These are phyloP conservation scores for Sebastes dallii DNA, from an alignment of 2,797 vertebrate genomes.

Conservation along the genomic window DNA sequence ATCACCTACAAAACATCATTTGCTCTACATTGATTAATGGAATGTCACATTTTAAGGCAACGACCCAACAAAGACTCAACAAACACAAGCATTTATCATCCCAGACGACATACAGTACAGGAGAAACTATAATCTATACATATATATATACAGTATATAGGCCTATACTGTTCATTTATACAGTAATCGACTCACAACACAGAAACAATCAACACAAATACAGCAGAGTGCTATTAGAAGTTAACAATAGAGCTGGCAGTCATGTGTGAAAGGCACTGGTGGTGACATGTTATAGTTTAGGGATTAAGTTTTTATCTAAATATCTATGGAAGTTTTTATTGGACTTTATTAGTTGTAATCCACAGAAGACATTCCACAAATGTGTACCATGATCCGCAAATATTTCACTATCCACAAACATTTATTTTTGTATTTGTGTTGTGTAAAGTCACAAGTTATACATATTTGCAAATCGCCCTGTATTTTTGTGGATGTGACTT, in stretches of 20 bases:
- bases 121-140: background rate
- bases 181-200: background rate
- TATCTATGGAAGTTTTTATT: too few species aligned
- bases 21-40: constrained; percentile 19
- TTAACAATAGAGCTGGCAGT: background rate
- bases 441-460: too few species aligned
- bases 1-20: background rate
- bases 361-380: too few species aligned
- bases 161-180: background rate
- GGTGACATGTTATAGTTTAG: too few species aligned
- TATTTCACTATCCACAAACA: too few species aligned
- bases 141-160: too few species aligned
- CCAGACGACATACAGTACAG: constrained; percentile 2
- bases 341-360: too few species aligned
- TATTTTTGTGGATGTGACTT: too few species aligned
- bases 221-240: constrained; percentile 1
- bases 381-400: too few species aligned
- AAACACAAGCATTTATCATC: constrained; percentile 10
- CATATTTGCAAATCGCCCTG: too few species aligned
- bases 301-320: background rate
- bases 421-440: too few species aligned
- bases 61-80: background rate
- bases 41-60: constrained; percentile 19
- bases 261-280: background rate
- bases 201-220: background rate